Evolutionary conservation across 2,888 invertebrate species (phyloP).

Genomic region (Acanthosepion lycidas): DNA sequence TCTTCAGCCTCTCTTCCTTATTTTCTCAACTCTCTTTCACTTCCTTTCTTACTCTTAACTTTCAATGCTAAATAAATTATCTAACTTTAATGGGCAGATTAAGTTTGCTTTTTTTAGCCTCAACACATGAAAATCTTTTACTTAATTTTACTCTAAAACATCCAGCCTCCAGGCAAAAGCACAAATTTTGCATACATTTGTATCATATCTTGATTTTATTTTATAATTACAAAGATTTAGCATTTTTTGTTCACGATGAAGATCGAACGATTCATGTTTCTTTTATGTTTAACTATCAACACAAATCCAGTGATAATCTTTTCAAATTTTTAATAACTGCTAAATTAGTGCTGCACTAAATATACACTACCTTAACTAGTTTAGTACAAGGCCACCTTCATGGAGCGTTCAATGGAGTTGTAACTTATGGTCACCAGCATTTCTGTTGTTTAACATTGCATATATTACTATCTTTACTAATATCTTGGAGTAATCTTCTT

Average conservation of each 20-base stretch:
- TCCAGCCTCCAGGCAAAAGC: background rate
- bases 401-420: background rate
- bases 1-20: background rate
- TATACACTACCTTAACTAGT: too few species aligned
- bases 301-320: background rate
- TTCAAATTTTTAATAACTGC: background rate
- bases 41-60: background rate
- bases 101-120: constrained; percentile 8
- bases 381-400: too few species aligned
- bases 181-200: background rate
- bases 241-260: background rate
- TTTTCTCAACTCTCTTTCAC: background rate
- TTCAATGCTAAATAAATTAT: constrained; percentile 13
- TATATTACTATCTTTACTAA: background rate
- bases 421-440: background rate
- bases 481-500: background rate
- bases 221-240: background rate
- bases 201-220: background rate
- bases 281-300: background rate
- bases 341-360: background rate
- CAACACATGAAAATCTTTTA: background rate
- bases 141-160: background rate
- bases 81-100: constrained; percentile 18
- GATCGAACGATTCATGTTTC: background rate
- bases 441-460: background rate